A percentile compares a stretch with the other conserved stretches of the same genome.
Evolutionary conservation across 2,113 vertebrate genomes (phyloP).

Genomic region (Cinclus mexicanus): DNA sequence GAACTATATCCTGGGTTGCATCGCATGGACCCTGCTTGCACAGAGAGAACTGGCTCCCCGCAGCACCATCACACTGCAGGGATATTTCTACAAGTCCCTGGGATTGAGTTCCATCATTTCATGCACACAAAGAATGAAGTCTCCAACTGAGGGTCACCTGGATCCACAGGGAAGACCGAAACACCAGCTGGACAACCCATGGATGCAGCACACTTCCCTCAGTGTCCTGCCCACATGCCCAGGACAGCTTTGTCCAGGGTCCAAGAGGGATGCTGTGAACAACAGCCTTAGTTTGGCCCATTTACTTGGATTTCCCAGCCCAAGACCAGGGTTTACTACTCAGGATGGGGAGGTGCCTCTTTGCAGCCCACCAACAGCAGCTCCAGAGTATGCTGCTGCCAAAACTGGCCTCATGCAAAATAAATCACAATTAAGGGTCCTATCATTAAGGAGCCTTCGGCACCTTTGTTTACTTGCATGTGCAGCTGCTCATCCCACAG

Average conservation of each 20-base stretch:
- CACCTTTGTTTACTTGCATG: background rate
- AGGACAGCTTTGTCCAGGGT: accelerated
- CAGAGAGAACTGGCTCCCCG: accelerated
- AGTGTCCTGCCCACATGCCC: background rate
- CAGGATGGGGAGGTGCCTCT: background rate
- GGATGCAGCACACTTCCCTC: background rate
- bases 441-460: accelerated
- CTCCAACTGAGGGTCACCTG: background rate
- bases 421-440: background rate
- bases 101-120: accelerated
- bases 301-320: background rate
- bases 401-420: background rate
- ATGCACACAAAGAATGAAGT: background rate
- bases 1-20: background rate
- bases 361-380: background rate
- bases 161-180: accelerated
- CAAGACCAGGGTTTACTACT: background rate
- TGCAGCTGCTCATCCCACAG: background rate
- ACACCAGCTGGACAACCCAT: background rate
- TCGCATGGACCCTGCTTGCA: background rate
- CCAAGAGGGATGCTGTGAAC: background rate
- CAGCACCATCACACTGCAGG: background rate
- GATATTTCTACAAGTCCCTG: background rate
- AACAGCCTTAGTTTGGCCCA: background rate
- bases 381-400: background rate